phyloP scores from a whole-genome alignment of 2,888 invertebrate genomes.

The Tricholauxania praeusta region DNA sequence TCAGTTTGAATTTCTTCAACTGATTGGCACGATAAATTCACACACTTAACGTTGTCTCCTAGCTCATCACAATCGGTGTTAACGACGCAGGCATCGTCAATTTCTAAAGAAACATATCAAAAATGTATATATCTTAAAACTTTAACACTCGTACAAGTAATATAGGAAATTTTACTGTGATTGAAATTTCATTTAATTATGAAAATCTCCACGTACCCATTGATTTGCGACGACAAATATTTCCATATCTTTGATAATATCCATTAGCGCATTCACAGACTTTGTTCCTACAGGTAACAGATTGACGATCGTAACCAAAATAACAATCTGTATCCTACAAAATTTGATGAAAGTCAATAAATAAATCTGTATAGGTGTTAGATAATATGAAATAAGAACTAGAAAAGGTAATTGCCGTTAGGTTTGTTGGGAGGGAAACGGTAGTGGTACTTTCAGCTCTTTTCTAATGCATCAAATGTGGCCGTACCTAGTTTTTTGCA shows the following conservation, averaged over 20 bases:
- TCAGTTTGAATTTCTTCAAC: constrained; percentile 49
- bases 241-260: constrained; percentile 67
- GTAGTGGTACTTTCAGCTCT: too few species aligned
- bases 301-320: constrained; percentile 67
- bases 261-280: constrained; percentile 66
- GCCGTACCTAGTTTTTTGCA: too few species aligned
- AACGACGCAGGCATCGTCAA: constrained; percentile 65
- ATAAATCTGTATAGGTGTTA: neutral
- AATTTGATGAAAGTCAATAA: neutral
- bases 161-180: too few species aligned
- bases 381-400: too few species aligned
- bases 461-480: too few species aligned
- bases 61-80: constrained; percentile 63
- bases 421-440: too few species aligned
- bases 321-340: constrained; percentile 62
- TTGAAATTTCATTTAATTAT: too few species aligned
- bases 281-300: constrained; percentile 63
- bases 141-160: too few species aligned
- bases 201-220: constrained; percentile 57
- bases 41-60: constrained; percentile 58
- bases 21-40: constrained; percentile 55
- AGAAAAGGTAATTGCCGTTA: too few species aligned
- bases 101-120: constrained; percentile 50
- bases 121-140: neutral
- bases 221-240: constrained; percentile 67